Evolutionary conservation across 2,113 vertebrate species (phyloP).

Genomic region (Anhinga anhinga): DNA sequence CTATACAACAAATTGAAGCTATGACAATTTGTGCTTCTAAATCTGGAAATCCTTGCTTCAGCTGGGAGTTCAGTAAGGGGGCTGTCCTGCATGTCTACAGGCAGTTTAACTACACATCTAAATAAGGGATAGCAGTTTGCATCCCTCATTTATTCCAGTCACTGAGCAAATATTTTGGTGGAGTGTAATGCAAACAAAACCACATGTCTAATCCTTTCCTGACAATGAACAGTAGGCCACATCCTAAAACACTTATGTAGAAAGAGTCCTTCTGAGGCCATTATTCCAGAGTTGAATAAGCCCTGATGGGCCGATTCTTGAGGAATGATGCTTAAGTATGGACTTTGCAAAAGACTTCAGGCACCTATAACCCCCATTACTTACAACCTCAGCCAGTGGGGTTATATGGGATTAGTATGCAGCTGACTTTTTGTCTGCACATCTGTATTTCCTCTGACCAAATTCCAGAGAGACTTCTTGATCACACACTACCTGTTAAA

Average conservation of each 20-base stretch:
- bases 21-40: neutral
- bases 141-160: neutral
- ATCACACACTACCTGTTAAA: neutral
- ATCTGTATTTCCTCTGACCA: neutral
- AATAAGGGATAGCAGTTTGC: neutral
- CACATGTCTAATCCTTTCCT: neutral
- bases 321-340: neutral
- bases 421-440: neutral
- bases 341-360: neutral
- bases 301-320: neutral
- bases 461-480: neutral
- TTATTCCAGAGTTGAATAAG: neutral
- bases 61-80: neutral
- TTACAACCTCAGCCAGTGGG: neutral
- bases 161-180: neutral
- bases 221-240: neutral
- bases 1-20: neutral
- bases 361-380: neutral
- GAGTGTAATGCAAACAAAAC: neutral
- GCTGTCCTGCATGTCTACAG: neutral
- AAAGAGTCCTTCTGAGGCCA: neutral
- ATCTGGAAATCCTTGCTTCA: neutral
- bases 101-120: neutral
- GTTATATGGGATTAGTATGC: neutral
- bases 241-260: neutral